Percentiles rank a stretch among this genome's conserved stretches.
Conservation (phyloP, 2,888 invertebrate genomes). For the Hyles lineata region DNA sequence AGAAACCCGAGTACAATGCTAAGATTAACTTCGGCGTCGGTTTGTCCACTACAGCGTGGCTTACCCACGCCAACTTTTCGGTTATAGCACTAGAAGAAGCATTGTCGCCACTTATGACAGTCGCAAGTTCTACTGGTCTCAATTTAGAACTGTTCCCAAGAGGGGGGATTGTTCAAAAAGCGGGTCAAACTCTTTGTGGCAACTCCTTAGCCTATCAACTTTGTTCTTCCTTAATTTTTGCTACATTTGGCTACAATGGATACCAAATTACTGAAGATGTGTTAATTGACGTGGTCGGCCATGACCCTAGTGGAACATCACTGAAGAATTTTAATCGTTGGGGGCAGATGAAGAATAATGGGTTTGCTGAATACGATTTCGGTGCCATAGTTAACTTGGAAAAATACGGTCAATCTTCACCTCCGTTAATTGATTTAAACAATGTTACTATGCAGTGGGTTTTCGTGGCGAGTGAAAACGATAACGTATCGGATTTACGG, state of each 20-base stretch:
- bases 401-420: conserved; percentile 40
- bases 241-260: conserved; percentile 47
- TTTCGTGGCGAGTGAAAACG: conserved; percentile 47
- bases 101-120: conserved; percentile 36
- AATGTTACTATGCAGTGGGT: conserved; percentile 44
- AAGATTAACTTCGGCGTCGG: conserved; percentile 52
- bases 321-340: conserved; percentile 48
- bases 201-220: conserved; percentile 42
- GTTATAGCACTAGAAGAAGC: conserved; percentile 39
- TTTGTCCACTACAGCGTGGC: conserved; percentile 48
- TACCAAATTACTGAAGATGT: conserved; percentile 47
- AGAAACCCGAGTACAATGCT: conserved; percentile 50
- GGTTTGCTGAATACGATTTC: conserved; percentile 50
- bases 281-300: conserved; percentile 46
- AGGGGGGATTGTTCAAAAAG: conserved; percentile 39
- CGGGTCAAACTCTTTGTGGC: conserved; percentile 44
- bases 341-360: conserved; percentile 49
- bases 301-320: conserved; percentile 52
- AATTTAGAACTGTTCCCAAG: conserved; percentile 44
- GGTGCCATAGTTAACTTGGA: conserved; percentile 41
- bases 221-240: conserved; percentile 47
- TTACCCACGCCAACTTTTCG: conserved; percentile 44
- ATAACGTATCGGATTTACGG: conserved; percentile 46
- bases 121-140: conserved; percentile 19
- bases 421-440: conserved; percentile 47